Evolutionary conservation across 2,113 vertebrate species (phyloP), one percentile per base, ranked within the genome.

Genomic region (Podilymbus podiceps): DNA sequence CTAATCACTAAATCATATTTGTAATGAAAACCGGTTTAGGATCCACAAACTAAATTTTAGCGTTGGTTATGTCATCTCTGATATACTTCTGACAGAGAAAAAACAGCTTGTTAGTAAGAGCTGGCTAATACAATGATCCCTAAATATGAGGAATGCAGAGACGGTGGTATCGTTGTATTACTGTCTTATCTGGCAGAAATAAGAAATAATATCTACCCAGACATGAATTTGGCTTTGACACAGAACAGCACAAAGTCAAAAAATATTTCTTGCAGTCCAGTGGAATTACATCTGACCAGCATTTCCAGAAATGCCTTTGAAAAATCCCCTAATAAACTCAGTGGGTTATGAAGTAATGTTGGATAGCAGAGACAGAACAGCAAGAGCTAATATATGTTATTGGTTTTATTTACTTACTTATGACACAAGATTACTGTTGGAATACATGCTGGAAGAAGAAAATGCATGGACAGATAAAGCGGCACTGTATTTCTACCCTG

Each of bases 301-400:
- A 60, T 73, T 94, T 95, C 81, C 95, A 93, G 55, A 94, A 96
- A 91, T 74, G 12, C 42, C 63, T 74, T 59, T 78, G 55, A 33
- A 86, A 96, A 96, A 88, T 85, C 67, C 87, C 67, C 67, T 74
- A 60, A 72, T 86, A 88, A 90, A 67, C 85, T 84, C 64, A 59
- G 64, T 35, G 59, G 75, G 56, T 88, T 94, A 88, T 93, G 92
- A 92, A 84, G 85, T 86, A 88, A 81, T 64, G 56, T 31, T 89
- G 55, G 68, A 75, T 8, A 69, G 47, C 30, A 44, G 52, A 71
- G 40, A 47, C 42, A 63, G 56, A 83, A 31, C 35, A 85, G 55
- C 31, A 74, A 92, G n/a, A 90, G 9, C 30, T 11, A 95, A 73
- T 60, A 42, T 13, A 50, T 10, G 2, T 22, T 55, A n/a, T 50